Evolutionary conservation across 2,888 invertebrate genomes (phyloP).

Genomic region (Mellilla xanthometata): DNA sequence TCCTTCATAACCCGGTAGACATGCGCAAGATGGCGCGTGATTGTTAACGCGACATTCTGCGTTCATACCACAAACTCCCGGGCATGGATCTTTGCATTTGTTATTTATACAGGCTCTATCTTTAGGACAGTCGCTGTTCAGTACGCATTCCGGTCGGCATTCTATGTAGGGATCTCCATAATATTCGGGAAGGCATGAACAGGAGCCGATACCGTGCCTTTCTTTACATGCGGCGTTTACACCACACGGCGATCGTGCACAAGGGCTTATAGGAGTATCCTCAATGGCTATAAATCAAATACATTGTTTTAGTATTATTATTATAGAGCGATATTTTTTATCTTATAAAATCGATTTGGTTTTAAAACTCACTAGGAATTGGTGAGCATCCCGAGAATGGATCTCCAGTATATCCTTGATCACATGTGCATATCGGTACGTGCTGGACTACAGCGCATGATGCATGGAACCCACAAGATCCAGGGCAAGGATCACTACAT

Average conservation of each 20-base stretch:
- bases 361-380: constrained; percentile 77
- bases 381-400: constrained; percentile 89
- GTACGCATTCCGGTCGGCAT: constrained; percentile 94
- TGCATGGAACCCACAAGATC: constrained; percentile 89
- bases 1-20: constrained; percentile 88
- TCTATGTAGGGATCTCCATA: constrained; percentile 93
- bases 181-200: constrained; percentile 91
- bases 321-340: neutral
- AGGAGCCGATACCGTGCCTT: constrained; percentile 90
- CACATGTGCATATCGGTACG: constrained; percentile 88
- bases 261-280: constrained; percentile 83
- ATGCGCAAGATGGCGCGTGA: constrained; percentile 91
- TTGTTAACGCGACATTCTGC: constrained; percentile 92
- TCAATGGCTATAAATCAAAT: constrained; percentile 74
- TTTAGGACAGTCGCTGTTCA: constrained; percentile 91
- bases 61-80: constrained; percentile 91
- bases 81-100: constrained; percentile 92
- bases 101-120: constrained; percentile 91
- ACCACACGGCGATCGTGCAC: constrained; percentile 93
- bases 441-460: constrained; percentile 88
- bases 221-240: constrained; percentile 93
- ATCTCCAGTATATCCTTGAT: constrained; percentile 88
- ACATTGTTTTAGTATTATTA: neutral
- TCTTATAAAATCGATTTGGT: neutral
- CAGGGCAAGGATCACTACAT: constrained; percentile 89